Evolutionary conservation across 2,797 vertebrate genomes (phyloP), one percentile per base, ranked within the genome.

Genomic region (Enteromius treurensis): DNA sequence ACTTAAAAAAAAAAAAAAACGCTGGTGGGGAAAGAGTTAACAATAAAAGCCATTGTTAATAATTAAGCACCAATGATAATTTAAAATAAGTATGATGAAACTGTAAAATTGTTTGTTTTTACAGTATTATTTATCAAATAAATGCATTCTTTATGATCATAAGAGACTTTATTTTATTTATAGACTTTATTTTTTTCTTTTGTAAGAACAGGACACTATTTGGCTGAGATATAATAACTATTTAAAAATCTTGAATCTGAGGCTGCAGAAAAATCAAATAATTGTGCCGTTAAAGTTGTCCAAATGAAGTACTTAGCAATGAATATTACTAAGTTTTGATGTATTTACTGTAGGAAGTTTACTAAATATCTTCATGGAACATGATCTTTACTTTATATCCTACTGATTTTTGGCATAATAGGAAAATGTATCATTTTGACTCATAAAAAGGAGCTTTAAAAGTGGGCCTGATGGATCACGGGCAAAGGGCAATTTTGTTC

Each of bases 401-500:
- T n/a, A 55, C n/a, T n/a, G 19, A 55, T 9, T 55, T 55, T 55
- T n/a, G 53, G 21, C 53, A n/a, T n/a, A 10, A 55, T n/a, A n/a
- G 7, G 21, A n/a, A 55, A 9, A 53, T 53, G 0, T 0, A 45
- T 45, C 1, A 0, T 17, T 51, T 19, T 51, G 49, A 51, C 2
- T 17, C 49, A 51, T 51, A 2, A 58, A 60, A 26, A 60, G 4
- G 11, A 15, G 2, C 11, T 47, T 47, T 29, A 45, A 47, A 62
- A 47, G 9, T 32, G 14, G 83, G 17, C 78, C 4, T 8, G 84
- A 82, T 71, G 34, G 0, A 68, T 81, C 77, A 65, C 77, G 80
- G 86, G 58, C 1, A 86, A 67, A 42, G 42, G 69, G 5, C 23
- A 4, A 42, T 23, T 84, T 89, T 87, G 79, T 89, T 92, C 90